Percentiles rank a stretch among this genome's conserved stretches.
phyloP scores from a whole-genome alignment of 2,888 invertebrate genomes.

The Gastracanthus pulcherrimus region DNA sequence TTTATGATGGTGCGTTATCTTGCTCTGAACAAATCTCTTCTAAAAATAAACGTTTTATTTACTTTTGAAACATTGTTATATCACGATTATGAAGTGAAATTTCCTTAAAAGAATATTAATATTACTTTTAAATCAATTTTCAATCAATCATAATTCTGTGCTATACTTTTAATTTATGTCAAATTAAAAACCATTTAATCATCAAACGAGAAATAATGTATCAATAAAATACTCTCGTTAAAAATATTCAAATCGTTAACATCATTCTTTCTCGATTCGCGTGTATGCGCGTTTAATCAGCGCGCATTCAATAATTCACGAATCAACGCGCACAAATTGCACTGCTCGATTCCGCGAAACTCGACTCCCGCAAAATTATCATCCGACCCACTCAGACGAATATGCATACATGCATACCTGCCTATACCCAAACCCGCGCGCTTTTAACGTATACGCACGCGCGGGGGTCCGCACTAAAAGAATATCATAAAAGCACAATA shows the following conservation, averaged over 20 bases:
- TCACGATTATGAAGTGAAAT: not conserved
- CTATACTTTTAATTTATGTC: not conserved
- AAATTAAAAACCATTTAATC: not conserved
- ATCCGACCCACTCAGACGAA: not conserved
- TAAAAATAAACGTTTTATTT: not conserved
- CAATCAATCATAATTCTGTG: no score
- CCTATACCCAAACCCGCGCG: no score
- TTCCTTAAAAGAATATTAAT: no score
- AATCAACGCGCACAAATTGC: not conserved
- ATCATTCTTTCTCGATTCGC: not conserved
- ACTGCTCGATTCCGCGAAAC: not conserved
- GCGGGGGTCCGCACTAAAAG: constrained; percentile 13
- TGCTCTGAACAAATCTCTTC: no score
- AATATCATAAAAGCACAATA: constrained; percentile 19
- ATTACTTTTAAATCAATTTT: no score
- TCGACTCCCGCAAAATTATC: not conserved
- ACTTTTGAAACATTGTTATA: not conserved
- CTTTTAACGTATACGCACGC: no score
- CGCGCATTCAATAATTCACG: not conserved
- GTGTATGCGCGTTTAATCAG: no score
- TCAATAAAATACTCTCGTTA: not conserved
- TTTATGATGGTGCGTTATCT: no score
- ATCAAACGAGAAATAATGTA: not conserved
- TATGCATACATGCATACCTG: not conserved
- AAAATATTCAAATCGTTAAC: not conserved